Evolutionary conservation across 2,113 vertebrate genomes (phyloP).

Genomic region (Takifugu bimaculatus): DNA sequence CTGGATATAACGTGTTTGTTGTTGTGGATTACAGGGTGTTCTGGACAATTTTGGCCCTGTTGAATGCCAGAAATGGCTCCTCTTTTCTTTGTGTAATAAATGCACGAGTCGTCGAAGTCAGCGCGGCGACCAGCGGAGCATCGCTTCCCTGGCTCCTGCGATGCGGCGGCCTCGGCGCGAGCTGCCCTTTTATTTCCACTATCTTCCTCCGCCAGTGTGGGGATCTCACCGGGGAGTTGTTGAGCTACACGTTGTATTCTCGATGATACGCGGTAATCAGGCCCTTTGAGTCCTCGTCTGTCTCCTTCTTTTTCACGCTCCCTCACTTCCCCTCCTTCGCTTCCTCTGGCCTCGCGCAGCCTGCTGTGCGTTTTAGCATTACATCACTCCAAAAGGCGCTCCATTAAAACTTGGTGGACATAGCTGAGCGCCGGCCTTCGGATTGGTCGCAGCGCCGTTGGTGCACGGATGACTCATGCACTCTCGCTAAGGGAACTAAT

Average conservation of each 20-base stretch:
- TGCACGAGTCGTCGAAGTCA: conserved; percentile 54
- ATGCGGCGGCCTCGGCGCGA: conserved; percentile 55
- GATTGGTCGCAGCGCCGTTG: conserved; percentile 64
- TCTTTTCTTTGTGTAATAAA: conserved; percentile 46
- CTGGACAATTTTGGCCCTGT: conserved; percentile 49
- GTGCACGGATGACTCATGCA: conserved; percentile 59
- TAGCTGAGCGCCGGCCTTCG: conserved; percentile 31
- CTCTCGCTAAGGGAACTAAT: conserved; percentile 53
- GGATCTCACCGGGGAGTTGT: conserved; percentile 72
- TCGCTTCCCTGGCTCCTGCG: conserved; percentile 58
- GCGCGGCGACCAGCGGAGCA: conserved; percentile 54
- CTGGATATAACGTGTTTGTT: conserved; percentile 66
- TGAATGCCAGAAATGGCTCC: conserved; percentile 59
- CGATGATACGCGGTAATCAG: conserved; percentile 77
- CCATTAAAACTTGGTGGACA: conserved; percentile 65
- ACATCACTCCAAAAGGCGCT: conserved; percentile 73
- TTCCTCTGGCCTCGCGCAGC: conserved; percentile 46
- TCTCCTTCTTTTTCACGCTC: conserved; percentile 40
- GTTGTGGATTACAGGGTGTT: conserved; percentile 61
- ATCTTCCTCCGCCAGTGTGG: conserved; percentile 70
- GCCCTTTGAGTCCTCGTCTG: conserved; percentile 68
- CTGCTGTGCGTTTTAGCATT: conserved; percentile 72
- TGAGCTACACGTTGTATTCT: conserved; percentile 70
- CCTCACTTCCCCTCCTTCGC: conserved; percentile 20
- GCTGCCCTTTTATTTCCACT: conserved; percentile 70